Percentiles rank a stretch among this genome's conserved stretches.
Evolutionary conservation across 2,113 vertebrate genomes (phyloP).

Genomic region (Grammomys dolichurus): DNA sequence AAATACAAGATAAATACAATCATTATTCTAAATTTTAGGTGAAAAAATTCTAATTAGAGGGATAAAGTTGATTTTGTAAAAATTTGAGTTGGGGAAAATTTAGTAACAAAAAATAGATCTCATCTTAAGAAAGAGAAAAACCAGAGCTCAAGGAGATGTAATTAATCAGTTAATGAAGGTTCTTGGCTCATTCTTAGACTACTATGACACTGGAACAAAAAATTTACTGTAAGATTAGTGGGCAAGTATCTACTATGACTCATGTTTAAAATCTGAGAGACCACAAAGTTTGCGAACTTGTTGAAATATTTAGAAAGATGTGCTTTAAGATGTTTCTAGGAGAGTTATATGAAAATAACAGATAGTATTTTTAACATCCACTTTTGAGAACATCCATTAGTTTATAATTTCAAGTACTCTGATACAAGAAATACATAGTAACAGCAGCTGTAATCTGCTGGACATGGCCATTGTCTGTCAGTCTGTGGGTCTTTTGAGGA

Average conservation of each 20-base stretch:
- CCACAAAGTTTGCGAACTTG: neutral
- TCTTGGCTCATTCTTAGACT: neutral
- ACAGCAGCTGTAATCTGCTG: neutral
- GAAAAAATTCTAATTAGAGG: neutral
- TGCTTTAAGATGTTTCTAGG: neutral
- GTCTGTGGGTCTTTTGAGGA: neutral
- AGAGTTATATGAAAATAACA: neutral
- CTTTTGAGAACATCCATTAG: neutral
- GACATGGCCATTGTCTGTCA: neutral
- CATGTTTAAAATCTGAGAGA: neutral
- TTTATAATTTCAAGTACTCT: neutral
- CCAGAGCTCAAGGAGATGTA: neutral
- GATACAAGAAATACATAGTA: neutral
- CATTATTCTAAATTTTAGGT: neutral
- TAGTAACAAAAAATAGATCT: neutral
- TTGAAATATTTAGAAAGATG: neutral
- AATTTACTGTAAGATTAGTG: neutral
- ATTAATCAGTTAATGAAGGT: constrained; percentile 28
- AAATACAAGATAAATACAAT: neutral
- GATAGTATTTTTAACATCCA: neutral
- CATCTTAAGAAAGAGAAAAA: neutral
- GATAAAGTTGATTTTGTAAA: neutral
- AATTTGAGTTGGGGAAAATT: neutral
- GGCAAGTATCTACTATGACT: neutral
- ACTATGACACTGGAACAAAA: neutral